Base-by-base conservation (phyloP, 35 echinoderm and acorn worm genomes). In the Heliocidaris tuberculata region DNA sequence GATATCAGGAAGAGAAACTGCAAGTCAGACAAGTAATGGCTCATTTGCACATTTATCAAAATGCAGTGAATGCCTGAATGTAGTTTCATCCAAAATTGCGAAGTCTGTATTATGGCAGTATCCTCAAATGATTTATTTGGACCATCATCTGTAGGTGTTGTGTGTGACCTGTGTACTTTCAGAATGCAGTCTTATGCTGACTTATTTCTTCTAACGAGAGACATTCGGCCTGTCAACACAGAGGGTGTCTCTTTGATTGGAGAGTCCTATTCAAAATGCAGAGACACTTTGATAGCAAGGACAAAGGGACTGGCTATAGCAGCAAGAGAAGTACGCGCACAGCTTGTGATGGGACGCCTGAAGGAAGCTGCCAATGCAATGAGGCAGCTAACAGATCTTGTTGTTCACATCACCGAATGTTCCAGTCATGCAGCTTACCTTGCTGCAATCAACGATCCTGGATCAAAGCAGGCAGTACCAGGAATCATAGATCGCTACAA, bases 401-500 rank as follows among this genome's bases (percentile, higher is more conserved):
- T 97, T 12, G 94, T 99, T 42, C 97, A 96, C 59, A 97, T 99
- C 59, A 97, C 96, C 42, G 98, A 99, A 54, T 99, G 97, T 32
- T 99, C 97, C 85, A 96, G 97, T 86, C 98, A 99, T 93, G 96
- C 98, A 21, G 98, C 98, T 10, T 99, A 99, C 89, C 93, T 99
- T 29, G 98, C 98, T 7, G 98, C 98, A 30, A 97, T 97, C 86
- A 97, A 94, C 17, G 97, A 97, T 87, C 95, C 96, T 9, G 98
- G 97, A 16, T 97, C 97, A n/a, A 96, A 95, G 19, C 97, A 97
- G 90, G 97, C 98, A 29, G 94, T 99, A 12, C 98, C 98, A 0
- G 98, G 98, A 50, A 97, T 99, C 48, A 96, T 99, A 32, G 98
- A 99, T 94, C 94, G 95, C 49, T 99, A 99, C 93, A 99, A 99